Conservation (phyloP, 1,140 invertebrate species). For the Oryzaephilus surinamensis region DNA sequence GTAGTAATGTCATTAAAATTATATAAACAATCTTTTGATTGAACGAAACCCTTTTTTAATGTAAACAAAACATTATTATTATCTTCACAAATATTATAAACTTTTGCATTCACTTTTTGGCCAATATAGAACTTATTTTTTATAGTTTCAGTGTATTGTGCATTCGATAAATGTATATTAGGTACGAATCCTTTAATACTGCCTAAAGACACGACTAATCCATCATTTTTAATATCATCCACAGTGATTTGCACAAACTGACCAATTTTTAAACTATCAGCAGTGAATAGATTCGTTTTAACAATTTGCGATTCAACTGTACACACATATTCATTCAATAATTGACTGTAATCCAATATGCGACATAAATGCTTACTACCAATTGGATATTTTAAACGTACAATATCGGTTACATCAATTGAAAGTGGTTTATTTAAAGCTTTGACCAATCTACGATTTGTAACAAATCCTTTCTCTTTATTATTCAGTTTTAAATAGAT, state of each 20-base stretch:
- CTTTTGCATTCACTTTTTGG: conserved; percentile 36
- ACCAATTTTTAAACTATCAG: conserved; percentile 42
- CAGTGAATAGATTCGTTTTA: conserved; percentile 39
- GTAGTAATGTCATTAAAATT: conserved; percentile 38
- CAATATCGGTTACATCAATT: conserved; percentile 31
- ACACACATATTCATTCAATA: conserved; percentile 48
- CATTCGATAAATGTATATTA: conserved; percentile 29
- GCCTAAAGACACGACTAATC: conserved; percentile 34
- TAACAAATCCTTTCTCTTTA: conserved; percentile 43
- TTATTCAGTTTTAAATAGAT: conserved; percentile 44
- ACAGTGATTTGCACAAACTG: conserved; percentile 41
- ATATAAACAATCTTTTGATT: conserved; percentile 39
- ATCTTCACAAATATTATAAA: conserved; percentile 12
- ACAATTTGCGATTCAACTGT: conserved; percentile 45
- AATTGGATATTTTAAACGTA: conserved; percentile 37
- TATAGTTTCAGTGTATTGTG: conserved; percentile 21
- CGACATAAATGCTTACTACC: conserved; percentile 45
- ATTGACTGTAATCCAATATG: conserved; percentile 43
- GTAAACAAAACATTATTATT: conserved; percentile 38
- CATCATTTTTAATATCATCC: conserved; percentile 28
- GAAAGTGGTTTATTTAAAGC: conserved; percentile 11
- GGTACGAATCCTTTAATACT: conserved; percentile 34
- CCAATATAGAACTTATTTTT: conserved; percentile 37
- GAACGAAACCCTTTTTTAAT: conserved; percentile 45
- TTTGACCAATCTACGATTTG: conserved; percentile 32